Evolutionary conservation across 2,797 vertebrate genomes (phyloP), one percentile per base, ranked within the genome.

Genomic region (Chromobotia macracanthus): DNA sequence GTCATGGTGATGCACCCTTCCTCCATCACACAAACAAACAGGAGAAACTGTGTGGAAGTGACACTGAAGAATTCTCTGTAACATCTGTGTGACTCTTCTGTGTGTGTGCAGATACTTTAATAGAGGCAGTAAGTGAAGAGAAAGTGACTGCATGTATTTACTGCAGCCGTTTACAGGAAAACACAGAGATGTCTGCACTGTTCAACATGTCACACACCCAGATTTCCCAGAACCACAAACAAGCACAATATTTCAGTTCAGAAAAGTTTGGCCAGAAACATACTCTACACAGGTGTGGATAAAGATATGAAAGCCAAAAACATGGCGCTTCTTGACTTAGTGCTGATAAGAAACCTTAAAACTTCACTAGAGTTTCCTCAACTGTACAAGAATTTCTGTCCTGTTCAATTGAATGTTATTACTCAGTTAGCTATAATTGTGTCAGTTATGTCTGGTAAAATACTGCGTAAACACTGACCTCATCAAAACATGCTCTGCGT

Each of bases 1-100:
- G 75, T 63, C 75, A 77, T 70, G 66, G 66, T 10, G 66, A 77
- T 44, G 70, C 66, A 63, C 64, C 31, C 50, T 46, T 76, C 74
- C 46, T 53, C 46, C 9, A 12, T 67, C 74, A 55, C 72, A 1
- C 46, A 28, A 51, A 69, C 66, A 50, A 50, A 63, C 72, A 65
- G n/a, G 31, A 50, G 48, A 25, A 72, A 48, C 28, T 10, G 28
- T 55, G 35, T 3, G 25, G 21, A 61, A 23, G 38, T 74, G 72
- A 31, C 44, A 41, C 38, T 9, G 38, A 41, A 41, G 38, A 41
- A 41, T 41, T 41, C 38, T 41, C 16, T 51, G 50, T 6, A 5
- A 4, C 46, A 23, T 73, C 18, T 48, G 38, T 63, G 56, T 11
- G 18, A 18, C 3, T 50, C 19, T 51, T 7, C 25, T 51, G 5